Evolutionary conservation across 1,140 invertebrate genomes (phyloP), one percentile per base, ranked within the genome.

Genomic region (Ptiloglossa arizonensis): DNA sequence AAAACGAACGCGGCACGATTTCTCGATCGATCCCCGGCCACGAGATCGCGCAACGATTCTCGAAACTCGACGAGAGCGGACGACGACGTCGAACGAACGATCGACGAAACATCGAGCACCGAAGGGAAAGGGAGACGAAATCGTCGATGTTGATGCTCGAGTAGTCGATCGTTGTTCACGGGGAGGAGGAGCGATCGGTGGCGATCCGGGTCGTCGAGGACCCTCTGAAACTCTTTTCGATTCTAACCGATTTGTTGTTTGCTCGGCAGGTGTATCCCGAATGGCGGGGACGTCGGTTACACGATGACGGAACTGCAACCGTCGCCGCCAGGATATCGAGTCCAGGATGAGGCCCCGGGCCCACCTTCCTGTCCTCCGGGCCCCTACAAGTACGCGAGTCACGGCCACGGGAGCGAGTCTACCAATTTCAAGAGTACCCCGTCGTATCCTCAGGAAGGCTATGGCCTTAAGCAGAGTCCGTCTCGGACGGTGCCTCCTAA

Each of bases 271-370:
- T 91, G 90, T 89, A 90, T 91, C 86, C 89, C 91, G 90, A 87
- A 93, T 93, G 92, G 92, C 90, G 91, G 90, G 91, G 90, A 88
- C 88, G 86, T 91, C 71, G 87, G 88, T 89, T 90, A 92, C 90
- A 93, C 93, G 89, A 94, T 93, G 89, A 94, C 93, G 84, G 93
- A 94, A 90, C 87, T 94, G 84, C 92, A 93, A 80, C 90, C 90
- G 88, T 91, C 91, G 84, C 89, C 91, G 81, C 85, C 91, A 81
- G 91, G 91, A 88, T 90, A 90, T 88, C 87, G 91, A 87, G 85
- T 91, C 80, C 91, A 92, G 89, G 91, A 91, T 90, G 92, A 90
- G 83, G 90, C 92, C 87, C 89, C 91, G 84, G 90, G 90, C 75
- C 89, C 89, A 87, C 85, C 90, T 56, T 87, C 87, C 79, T 85